Evolutionary conservation across 2,797 vertebrate species (phyloP).

Genomic region (Acropternis orthonyx): DNA sequence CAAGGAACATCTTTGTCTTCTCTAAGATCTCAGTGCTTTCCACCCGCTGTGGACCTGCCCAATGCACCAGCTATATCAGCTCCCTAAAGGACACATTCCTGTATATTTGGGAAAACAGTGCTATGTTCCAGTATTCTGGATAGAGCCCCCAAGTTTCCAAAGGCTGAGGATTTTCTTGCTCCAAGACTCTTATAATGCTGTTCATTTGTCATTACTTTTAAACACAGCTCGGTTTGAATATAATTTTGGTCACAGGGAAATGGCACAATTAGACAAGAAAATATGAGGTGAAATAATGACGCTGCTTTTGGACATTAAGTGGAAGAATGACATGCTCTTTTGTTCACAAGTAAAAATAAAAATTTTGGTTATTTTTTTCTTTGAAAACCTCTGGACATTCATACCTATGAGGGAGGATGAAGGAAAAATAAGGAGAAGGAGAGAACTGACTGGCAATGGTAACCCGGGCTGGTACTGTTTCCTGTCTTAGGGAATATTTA

Average conservation of each 20-base stretch:
- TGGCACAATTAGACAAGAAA: not conserved
- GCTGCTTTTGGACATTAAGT: not conserved
- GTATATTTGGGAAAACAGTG: not conserved
- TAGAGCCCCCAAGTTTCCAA: not conserved
- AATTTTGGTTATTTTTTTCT: not conserved
- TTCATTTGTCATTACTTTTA: not conserved
- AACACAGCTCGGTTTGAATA: not conserved
- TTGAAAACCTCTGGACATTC: not conserved
- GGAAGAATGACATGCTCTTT: not conserved
- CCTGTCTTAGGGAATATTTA: not conserved
- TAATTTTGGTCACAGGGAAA: not conserved
- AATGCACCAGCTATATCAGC: not conserved
- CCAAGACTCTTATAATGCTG: not conserved
- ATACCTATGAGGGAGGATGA: not conserved
- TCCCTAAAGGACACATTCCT: not conserved
- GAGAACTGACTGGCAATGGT: not conserved
- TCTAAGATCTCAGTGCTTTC: not conserved
- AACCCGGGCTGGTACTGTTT: not conserved
- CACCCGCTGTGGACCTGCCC: not conserved
- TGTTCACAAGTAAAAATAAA: not conserved
- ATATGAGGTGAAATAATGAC: not conserved
- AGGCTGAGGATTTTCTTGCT: not conserved
- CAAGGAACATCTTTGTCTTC: not conserved
- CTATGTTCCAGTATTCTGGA: not conserved
- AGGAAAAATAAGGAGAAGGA: not conserved